Conservation (phyloP, 1,140 invertebrate species). For the Epicauta chinensis region DNA sequence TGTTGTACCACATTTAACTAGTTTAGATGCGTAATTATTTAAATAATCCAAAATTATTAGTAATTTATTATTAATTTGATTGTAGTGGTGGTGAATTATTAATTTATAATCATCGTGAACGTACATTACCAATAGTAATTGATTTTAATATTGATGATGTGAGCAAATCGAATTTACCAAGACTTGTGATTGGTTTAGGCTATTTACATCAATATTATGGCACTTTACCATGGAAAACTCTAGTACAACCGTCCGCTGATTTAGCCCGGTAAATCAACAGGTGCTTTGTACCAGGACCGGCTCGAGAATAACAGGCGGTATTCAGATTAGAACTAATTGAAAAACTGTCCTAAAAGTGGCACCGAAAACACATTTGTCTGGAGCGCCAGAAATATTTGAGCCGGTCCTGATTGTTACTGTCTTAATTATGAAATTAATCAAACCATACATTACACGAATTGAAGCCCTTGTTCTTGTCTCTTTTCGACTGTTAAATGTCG, state of each 20-base stretch:
- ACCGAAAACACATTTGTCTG: no score
- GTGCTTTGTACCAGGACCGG: no score
- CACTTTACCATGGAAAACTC: conserved; percentile 56
- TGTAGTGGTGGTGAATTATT: conserved; percentile 67
- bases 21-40: conserved; percentile 59
- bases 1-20: conserved; percentile 59
- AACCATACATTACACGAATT: no score
- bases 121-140: conserved; percentile 46
- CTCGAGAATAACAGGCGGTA: no score
- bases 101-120: conserved; percentile 59
- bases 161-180: conserved; percentile 47
- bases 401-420: no score
- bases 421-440: no score
- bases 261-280: conserved; percentile 57
- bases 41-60: conserved; percentile 4
- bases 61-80: conserved; percentile 18
- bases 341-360: no score
- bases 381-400: no score
- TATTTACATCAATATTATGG: conserved; percentile 55
- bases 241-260: conserved; percentile 57
- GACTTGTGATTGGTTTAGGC: conserved; percentile 52
- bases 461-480: no score
- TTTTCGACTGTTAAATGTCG: no score
- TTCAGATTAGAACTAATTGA: no score
- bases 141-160: conserved; percentile 49